Conservation (phyloP, 2,888 invertebrate species). For the Orchesella flavescens region DNA sequence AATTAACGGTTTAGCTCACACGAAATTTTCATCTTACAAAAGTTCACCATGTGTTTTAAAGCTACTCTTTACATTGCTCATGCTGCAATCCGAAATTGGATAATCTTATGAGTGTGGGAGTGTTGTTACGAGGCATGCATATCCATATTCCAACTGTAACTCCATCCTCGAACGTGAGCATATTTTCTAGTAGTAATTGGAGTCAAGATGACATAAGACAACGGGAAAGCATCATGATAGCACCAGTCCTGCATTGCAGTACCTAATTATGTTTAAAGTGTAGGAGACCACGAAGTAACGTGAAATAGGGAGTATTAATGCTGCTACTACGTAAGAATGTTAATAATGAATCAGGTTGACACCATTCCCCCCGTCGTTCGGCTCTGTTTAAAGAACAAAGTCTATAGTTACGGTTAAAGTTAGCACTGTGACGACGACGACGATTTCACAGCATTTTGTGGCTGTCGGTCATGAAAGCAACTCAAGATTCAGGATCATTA, state of each 20-base stretch:
- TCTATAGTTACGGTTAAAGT: background rate
- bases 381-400: background rate
- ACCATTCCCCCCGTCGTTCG: constrained; percentile 11
- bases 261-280: constrained; percentile 1
- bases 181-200: background rate
- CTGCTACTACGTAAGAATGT: background rate
- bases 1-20: no score
- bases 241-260: constrained; percentile 2
- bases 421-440: no score
- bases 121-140: no score
- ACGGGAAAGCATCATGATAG: background rate
- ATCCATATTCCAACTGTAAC: no score
- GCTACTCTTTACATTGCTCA: no score
- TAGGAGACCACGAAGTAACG: background rate
- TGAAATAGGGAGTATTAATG: background rate
- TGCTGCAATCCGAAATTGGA: no score
- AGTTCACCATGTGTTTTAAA: no score
- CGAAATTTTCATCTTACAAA: no score
- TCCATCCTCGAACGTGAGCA: background rate
- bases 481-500: no score
- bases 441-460: no score
- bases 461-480: no score
- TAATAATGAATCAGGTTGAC: constrained; percentile 34
- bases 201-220: background rate
- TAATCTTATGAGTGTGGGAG: no score